A percentile compares a stretch with the other conserved stretches of the same genome.
Conservation (phyloP, 1,140 invertebrate genomes). For the Sminthurides bifidus region DNA sequence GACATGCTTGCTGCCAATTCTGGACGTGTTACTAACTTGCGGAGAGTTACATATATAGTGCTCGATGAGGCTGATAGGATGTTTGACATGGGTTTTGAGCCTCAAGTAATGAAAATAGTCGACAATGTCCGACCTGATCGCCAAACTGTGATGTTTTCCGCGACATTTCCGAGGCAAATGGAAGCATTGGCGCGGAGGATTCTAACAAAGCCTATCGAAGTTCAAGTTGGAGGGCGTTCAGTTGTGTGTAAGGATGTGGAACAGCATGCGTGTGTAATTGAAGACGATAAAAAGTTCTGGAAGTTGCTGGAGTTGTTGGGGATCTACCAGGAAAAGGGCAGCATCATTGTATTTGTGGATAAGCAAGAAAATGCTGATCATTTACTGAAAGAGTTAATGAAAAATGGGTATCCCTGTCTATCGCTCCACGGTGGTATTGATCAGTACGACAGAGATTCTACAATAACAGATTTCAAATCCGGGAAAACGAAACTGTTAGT, state of each 20-base stretch:
- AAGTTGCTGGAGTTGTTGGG: conserved; percentile 93
- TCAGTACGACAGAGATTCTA: conserved; percentile 96
- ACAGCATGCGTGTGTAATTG: conserved; percentile 84
- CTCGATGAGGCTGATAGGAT: conserved; percentile 98
- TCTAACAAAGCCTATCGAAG: conserved; percentile 88
- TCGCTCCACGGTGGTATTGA: conserved; percentile 98
- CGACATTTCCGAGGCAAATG: conserved; percentile 98
- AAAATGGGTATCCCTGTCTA: conserved; percentile 88
- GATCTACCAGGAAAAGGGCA: conserved; percentile 83
- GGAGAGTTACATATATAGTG: conserved; percentile 91
- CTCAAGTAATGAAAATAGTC: conserved; percentile 95
- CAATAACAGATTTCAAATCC: conserved; percentile 94
- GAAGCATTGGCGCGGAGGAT: conserved; percentile 91
- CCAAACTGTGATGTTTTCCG: conserved; percentile 97
- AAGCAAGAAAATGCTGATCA: conserved; percentile 97
- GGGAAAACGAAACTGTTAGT: conserved; percentile 61
- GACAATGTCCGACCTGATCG: conserved; percentile 93
- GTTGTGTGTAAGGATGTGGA: conserved; percentile 98
- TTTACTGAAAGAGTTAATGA: conserved; percentile 89
- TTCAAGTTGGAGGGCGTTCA: conserved; percentile 85
- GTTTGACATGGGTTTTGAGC: conserved; percentile 99
- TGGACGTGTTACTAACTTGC: conserved; percentile 84
- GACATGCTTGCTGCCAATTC: conserved; percentile 98
- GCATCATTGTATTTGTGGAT: conserved; percentile 94
- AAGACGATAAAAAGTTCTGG: conserved; percentile 95